Evolutionary conservation across 2,797 vertebrate genomes (phyloP), one percentile per base, ranked within the genome.

Genomic region (Lagorchestes hirsutus): DNA sequence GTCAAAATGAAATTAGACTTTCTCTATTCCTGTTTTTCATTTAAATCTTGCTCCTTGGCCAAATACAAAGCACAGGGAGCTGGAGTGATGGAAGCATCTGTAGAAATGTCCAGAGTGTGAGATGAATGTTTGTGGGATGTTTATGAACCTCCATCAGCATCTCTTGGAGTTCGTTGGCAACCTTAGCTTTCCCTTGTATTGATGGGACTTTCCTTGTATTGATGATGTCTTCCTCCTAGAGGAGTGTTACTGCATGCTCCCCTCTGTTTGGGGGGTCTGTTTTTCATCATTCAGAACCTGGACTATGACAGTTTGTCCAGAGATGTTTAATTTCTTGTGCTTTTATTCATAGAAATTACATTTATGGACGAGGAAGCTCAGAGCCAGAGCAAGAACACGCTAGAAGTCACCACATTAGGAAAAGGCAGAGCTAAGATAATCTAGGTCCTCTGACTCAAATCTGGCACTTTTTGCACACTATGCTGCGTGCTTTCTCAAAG

Each of bases 61-160:
- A 95, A 96, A 97, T 93, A 56, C 52, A 92, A 95, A 4, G 55
- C 91, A 90, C 92, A 57, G 54, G 93, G 55, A 96, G n/a, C 94
- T 55, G 93, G 93, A 97, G 91, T 95, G 96, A 34, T 94, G 96
- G 93, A 97, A 97, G 93, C 95, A 98, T 97, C 94, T 98, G 95
- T 96, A 94, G 96, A 96, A 96, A 93, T 87, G 96, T 97, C 95
- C 52, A 59, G 96, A 96, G 55, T 54, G 90, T 22, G 90, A 55
- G 90, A n/a, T 54, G 90, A 91, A 55, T 54, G 29, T 29, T 29
- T 46, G 24, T 87, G 34, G 92, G 97, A 92, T 97, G 97, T 97
- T 97, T 95, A 52, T 96, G 93, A 94, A 0, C 50, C 97, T 97
- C 92, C 90, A 0, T 87, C 93, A 92, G 55, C 54, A 74, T 55